Conservation (phyloP, 37 sponge, comb jelly and placozoan genomes). For the Spongilla lacustris region DNA sequence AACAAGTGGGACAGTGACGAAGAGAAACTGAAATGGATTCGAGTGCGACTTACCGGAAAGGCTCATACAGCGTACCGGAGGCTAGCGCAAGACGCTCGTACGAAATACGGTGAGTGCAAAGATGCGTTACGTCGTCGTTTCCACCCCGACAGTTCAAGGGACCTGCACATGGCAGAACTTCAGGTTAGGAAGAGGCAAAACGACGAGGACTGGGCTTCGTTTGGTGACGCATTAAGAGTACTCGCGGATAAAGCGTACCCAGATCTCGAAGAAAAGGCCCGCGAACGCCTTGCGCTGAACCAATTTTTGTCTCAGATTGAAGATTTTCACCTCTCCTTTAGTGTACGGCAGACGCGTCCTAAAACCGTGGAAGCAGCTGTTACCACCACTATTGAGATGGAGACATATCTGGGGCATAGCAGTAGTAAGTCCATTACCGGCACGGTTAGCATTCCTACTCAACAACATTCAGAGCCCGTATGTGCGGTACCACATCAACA, state of each 20-base stretch:
- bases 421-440: background rate
- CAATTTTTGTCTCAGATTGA: background rate
- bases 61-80: background rate
- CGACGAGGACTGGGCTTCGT: background rate
- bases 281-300: background rate
- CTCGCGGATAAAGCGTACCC: conserved; percentile 7
- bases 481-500: too few relatives aligned
- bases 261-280: conserved; percentile 7
- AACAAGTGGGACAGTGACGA: conserved; percentile 4
- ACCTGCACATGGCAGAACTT: background rate
- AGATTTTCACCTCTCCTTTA: background rate
- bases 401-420: conserved; percentile 9
- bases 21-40: conserved; percentile 4
- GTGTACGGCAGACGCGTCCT: background rate
- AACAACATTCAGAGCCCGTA: too few relatives aligned
- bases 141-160: background rate
- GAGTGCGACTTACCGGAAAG: conserved; percentile 5
- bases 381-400: conserved; percentile 6
- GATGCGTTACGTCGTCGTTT: background rate
- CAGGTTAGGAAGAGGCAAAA: background rate
- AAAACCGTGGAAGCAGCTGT: conserved; percentile 6
- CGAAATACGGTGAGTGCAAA: too few relatives aligned
- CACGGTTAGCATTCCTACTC: background rate
- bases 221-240: background rate
- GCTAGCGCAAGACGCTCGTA: too few relatives aligned